phyloP scores from a whole-genome alignment of 2,888 invertebrate genomes.

The Nysson spinosus region DNA sequence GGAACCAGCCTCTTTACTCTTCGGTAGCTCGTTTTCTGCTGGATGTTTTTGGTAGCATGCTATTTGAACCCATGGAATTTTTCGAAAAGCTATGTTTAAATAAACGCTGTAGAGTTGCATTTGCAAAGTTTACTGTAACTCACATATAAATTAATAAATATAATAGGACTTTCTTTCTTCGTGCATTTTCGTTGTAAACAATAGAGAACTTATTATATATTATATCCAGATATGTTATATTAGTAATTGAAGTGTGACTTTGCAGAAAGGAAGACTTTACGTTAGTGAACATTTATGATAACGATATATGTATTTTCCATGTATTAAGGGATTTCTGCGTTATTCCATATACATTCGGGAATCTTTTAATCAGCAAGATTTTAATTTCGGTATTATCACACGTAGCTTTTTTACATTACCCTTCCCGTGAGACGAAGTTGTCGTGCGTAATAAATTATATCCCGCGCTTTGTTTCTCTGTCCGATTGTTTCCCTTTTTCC shows the following conservation, averaged over 20 bases:
- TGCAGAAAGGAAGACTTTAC: too few relatives aligned
- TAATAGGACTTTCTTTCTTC: too few relatives aligned
- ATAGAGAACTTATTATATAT: too few relatives aligned
- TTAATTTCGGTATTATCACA: constrained; percentile 56
- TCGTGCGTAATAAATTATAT: constrained; percentile 51
- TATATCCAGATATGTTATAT: too few relatives aligned
- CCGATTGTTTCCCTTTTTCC: constrained; percentile 36
- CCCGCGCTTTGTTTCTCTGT: constrained; percentile 35
- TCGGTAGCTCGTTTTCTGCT: background rate
- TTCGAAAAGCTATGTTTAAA: constrained; percentile 1
- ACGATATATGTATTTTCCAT: too few relatives aligned
- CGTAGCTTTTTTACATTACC: constrained; percentile 37
- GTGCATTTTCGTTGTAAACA: too few relatives aligned
- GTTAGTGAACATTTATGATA: too few relatives aligned
- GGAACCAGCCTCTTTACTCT: constrained; percentile 36
- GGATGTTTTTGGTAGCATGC: background rate
- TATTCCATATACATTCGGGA: constrained; percentile 23
- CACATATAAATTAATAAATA: too few relatives aligned
- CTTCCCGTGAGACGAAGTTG: constrained; percentile 24
- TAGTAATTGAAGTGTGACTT: too few relatives aligned
- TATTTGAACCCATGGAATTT: background rate
- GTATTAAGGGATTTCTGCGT: background rate
- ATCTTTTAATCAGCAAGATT: constrained; percentile 51
- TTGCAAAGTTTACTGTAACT: too few relatives aligned
- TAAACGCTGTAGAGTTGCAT: background rate